Evolutionary conservation across 2,797 vertebrate species (phyloP), one percentile per base, ranked within the genome.

Genomic region (Harpagifer antarcticus): DNA sequence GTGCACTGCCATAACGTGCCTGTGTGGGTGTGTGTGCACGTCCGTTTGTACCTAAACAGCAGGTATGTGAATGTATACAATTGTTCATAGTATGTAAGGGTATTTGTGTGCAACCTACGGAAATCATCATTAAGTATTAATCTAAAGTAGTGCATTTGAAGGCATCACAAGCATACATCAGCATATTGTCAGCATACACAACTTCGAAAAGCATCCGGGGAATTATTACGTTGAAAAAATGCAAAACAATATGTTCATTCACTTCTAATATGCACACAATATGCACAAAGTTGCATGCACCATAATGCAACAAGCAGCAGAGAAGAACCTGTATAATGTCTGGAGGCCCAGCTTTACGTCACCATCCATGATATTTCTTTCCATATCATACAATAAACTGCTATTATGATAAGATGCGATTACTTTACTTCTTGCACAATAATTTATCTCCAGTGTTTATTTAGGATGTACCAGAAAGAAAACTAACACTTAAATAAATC

Each of bases 291-390:
- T 54, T 49, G 48, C 69, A 49, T 47, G 56, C 76, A 69, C 77
- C 68, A 62, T 44, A 72, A 77, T 57, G 59, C 65, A 78, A 64
- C 57, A 42, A 62, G 76, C 78, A 65, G 68, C 68, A 7, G 61
- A 62, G 68, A 58, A 65, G 27, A 60, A 40, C 82, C 71, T 78
- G 71, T 40, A 48, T n/a, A 31, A 40, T 67, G 45, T 80, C 79
- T 61, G 56, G 74, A 23, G 44, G 63, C 61, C 4, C 9, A 11
- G 43, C 42, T 56, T 64, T 54, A 56, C 16, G n/a, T 62, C 62
- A 60, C 16, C 11, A 5, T 8, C 27, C 27, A 0, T 8, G 2
- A 33, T 6, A 9, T 42, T 11, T 20, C 55, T 47, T 31, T 60
- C 3, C 50, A 37, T 56, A 23, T 1, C 10, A 33, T 42, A 3